phyloP scores from a whole-genome alignment of 2,888 invertebrate genomes.

The Marasmarcha lunaedactyla region DNA sequence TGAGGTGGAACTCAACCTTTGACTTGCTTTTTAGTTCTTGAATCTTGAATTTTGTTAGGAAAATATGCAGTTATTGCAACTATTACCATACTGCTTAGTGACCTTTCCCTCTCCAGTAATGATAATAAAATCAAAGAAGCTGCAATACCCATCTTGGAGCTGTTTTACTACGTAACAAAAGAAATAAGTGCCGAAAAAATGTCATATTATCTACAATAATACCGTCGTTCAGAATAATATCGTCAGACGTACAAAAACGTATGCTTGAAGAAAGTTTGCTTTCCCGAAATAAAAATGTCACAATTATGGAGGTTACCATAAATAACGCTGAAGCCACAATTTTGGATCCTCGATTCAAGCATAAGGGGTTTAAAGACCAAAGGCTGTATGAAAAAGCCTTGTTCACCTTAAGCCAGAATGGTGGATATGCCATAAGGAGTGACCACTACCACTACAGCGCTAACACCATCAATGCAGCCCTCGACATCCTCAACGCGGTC shows the following conservation, averaged over 20 bases:
- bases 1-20: constrained; percentile 10
- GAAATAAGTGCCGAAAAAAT: constrained; percentile 8
- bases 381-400: not conserved
- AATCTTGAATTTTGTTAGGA: constrained; percentile 3
- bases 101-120: constrained; percentile 5
- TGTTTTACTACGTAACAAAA: constrained; percentile 6
- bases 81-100: constrained; percentile 6
- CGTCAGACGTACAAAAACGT: not conserved
- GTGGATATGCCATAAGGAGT: too few species aligned
- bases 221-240: constrained; percentile 4
- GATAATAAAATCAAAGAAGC: constrained; percentile 9
- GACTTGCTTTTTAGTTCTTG: constrained; percentile 11
- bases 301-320: not conserved
- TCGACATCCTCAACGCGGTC: too few species aligned
- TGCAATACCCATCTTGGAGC: constrained; percentile 8
- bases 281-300: constrained; percentile 6
- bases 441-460: too few species aligned
- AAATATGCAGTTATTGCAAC: constrained; percentile 11
- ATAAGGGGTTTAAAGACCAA: constrained; percentile 3
- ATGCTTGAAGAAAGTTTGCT: too few species aligned
- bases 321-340: constrained; percentile 2
- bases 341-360: constrained; percentile 1
- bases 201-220: constrained; percentile 9
- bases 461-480: too few species aligned
- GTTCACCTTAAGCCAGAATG: not conserved